Percentiles rank a stretch among this genome's conserved stretches.
phyloP scores from a whole-genome alignment of 2,113 vertebrate genomes.

The Archocentrus centrarchus region DNA sequence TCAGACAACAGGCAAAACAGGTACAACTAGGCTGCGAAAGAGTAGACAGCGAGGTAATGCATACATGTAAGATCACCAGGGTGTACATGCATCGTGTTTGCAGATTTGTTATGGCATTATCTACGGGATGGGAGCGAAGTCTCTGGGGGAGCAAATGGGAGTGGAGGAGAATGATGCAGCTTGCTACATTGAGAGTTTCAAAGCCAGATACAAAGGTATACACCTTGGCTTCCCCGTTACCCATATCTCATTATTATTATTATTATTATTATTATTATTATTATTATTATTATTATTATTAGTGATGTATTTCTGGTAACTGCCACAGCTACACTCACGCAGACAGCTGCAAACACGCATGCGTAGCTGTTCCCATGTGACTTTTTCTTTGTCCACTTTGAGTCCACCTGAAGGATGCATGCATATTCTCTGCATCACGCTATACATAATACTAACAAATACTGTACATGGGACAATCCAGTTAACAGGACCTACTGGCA shows the following conservation, averaged over 20 bases:
- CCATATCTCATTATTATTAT: background rate
- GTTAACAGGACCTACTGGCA: background rate
- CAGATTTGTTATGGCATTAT: slow-evolving; percentile 99
- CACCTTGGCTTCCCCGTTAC: background rate
- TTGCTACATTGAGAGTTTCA: slow-evolving; percentile 94
- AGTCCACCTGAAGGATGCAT: background rate
- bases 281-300: no score
- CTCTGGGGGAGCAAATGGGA: slow-evolving; percentile 95
- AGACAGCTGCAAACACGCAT: background rate
- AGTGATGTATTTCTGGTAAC: background rate
- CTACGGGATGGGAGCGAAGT: slow-evolving; percentile 97
- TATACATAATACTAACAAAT: background rate
- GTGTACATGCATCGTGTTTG: background rate
- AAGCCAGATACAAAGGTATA: slow-evolving; percentile 92
- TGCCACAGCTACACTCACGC: background rate
- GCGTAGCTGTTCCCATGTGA: background rate
- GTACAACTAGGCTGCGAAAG: slow-evolving; percentile 66
- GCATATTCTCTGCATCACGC: background rate
- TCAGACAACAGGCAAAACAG: slow-evolving; percentile 97
- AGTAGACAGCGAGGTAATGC: background rate
- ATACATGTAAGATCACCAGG: background rate
- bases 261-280: no score
- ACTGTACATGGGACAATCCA: background rate
- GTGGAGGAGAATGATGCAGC: slow-evolving; percentile 91
- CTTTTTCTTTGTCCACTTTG: background rate